A percentile compares a stretch with the other conserved stretches of the same genome.
These are phyloP conservation scores for Gasterosteus aculeatus DNA, from an alignment of 2,113 vertebrate genomes.

Conservation along the genomic window DNA sequence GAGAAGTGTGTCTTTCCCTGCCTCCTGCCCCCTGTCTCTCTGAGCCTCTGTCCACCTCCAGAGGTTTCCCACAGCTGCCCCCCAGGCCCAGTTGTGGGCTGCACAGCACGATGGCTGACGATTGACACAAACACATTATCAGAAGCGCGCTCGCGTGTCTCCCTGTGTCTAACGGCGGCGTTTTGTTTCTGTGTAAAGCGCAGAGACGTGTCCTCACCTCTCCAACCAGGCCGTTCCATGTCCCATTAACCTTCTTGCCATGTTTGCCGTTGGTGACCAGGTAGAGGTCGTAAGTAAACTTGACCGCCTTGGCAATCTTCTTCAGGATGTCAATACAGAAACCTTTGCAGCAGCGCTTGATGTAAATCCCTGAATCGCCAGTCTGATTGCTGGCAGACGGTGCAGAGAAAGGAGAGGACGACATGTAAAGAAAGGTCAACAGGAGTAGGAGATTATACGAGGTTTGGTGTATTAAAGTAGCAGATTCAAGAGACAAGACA, in stretches of 20 bases:
- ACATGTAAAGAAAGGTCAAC: background rate
- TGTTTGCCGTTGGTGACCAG: conserved; percentile 99
- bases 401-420: background rate
- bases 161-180: background rate
- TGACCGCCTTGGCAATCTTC: conserved; percentile 97
- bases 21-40: conserved; percentile 22
- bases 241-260: conserved; percentile 98
- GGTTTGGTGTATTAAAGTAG: background rate
- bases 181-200: background rate
- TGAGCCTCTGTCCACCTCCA: conserved; percentile 42
- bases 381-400: conserved; percentile 89
- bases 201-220: conserved; percentile 84
- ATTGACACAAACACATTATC: background rate
- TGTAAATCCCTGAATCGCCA: conserved; percentile 94
- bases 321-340: conserved; percentile 99
- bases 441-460: background rate
- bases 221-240: conserved; percentile 99
- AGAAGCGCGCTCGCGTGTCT: too few relatives aligned
- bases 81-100: conserved; percentile 50
- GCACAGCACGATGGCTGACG: conserved; percentile 25
- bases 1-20: conserved; percentile 49
- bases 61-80: conserved; percentile 52
- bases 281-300: conserved; percentile 99
- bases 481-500: background rate
- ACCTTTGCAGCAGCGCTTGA: conserved; percentile 99